Base-by-base conservation (phyloP, 1,140 invertebrate genomes). In the Drosophila pectinifera region DNA sequence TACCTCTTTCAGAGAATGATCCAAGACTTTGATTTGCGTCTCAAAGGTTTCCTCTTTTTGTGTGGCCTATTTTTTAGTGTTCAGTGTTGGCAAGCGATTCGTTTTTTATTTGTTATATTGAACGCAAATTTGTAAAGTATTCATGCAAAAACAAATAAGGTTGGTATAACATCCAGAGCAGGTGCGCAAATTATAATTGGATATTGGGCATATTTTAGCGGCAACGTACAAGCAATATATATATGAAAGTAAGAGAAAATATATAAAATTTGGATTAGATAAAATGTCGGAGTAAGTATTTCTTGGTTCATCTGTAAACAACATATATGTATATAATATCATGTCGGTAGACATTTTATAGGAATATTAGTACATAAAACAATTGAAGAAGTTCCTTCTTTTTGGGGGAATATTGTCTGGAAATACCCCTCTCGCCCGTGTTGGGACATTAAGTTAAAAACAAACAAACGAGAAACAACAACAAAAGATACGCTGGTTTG, bases 11-110 rank as follows among this genome's bases (percentile, higher is more conserved):
- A 99, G 95, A 93, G 97, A 96, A 93, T 95, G 95, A 92, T 97
- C 96, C 93, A 99, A 94, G 92, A 97, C 95, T 94, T 98, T 98
- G 86, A 99, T 97, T 93, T 98, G 97, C 91, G 96, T 95, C 93
- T 98, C 97, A 93, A 97, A 98, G 78, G 96, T 96, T 94, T 99
- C 98, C 94, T 99, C 98, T 94, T 98, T 97, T 94, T 98, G 97
- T 92, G 97, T 98, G 90, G 98, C 97, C 98, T 98, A 94, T 77
- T 49, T 28, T 69, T 81, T 75, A 70, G 72, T 79, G 80, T 77
- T 88, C 75, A 31, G 42, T 65, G 72, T 83, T 83, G 80, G 82
- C 70, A 67, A 67, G 64, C 76, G 13, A n/a, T n/a, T n/a, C n/a
- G 38, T 63, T 53, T 36, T 36, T 20, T 49, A 57, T 61, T 53